These are phyloP conservation scores for Pogonomyrmex californicus DNA, from an alignment of 1,140 invertebrate genomes.

Conservation along the genomic window DNA sequence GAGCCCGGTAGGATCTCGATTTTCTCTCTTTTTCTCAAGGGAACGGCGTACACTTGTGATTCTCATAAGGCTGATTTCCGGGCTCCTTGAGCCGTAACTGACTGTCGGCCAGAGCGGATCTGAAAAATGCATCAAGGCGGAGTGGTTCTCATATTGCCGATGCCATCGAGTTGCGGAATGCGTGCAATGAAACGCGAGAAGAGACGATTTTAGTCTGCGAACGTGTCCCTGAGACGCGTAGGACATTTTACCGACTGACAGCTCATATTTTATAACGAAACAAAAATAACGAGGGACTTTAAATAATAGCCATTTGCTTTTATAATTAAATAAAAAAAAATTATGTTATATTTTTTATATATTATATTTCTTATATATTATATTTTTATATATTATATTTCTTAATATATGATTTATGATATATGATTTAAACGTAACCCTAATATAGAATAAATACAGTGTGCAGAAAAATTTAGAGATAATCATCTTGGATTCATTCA, in stretches of 20 bases:
- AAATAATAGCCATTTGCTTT: not conserved
- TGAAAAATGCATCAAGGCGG: slow-evolving; percentile 83
- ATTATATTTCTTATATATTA: not conserved
- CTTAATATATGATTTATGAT: not conserved
- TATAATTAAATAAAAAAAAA: not conserved
- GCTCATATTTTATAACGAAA: not conserved
- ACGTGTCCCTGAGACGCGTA: slow-evolving; percentile 40
- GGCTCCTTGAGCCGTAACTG: slow-evolving; percentile 72
- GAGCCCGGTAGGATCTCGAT: slow-evolving; percentile 5
- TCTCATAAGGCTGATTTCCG: slow-evolving; percentile 77
- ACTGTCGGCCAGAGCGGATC: slow-evolving; percentile 73
- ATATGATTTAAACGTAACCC: not conserved
- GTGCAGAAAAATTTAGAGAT: not conserved
- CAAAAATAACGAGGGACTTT: not conserved
- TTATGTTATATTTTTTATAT: not conserved
- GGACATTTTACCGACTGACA: not conserved
- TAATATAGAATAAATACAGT: not conserved
- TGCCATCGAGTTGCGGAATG: not conserved
- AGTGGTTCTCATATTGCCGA: slow-evolving; percentile 68
- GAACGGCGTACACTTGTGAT: slow-evolving; percentile 49
- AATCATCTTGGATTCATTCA: not conserved
- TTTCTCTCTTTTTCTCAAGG: not conserved
- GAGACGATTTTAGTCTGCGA: not conserved
- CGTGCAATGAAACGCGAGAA: slow-evolving; percentile 39
- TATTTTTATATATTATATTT: not conserved